These are phyloP conservation scores for Pseudonaja textilis DNA, from an alignment of 2,113 vertebrate genomes.

Conservation along the genomic window DNA sequence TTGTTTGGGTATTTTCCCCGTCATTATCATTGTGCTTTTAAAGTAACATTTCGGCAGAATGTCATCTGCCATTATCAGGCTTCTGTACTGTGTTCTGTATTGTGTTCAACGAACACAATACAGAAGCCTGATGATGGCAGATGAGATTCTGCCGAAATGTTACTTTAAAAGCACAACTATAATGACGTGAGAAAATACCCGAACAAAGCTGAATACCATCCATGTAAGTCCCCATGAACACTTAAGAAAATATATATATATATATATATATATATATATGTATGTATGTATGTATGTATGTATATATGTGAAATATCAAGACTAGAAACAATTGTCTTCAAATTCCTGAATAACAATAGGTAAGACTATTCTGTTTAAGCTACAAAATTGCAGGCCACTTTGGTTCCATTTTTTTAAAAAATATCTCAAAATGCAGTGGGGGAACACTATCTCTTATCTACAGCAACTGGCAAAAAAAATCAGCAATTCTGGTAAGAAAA, in stretches of 20 bases:
- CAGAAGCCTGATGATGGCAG: no score
- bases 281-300: conserved; percentile 21
- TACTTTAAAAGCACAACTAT: no score
- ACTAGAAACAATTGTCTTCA: not conserved
- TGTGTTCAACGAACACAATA: no score
- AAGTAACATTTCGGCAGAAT: no score
- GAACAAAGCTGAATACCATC: no score
- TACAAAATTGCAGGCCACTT: not conserved
- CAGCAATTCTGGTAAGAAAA: conserved; percentile 28
- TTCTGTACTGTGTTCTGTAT: no score
- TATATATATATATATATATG: conserved; percentile 7
- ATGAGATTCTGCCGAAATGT: no score
- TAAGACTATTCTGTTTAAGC: conserved; percentile 3
- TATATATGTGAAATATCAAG: conserved; percentile 4
- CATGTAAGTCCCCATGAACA: no score
- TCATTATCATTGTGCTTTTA: no score
- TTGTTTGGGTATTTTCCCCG: no score
- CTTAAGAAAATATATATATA: not conserved
- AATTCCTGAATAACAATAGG: conserved; percentile 23
- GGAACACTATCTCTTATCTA: conserved; percentile 6
- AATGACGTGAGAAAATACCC: no score
- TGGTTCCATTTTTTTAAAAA: conserved; percentile 19
- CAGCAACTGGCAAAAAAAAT: conserved; percentile 41
- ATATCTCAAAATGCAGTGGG: conserved; percentile 9
- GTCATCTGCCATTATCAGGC: no score